Evolutionary conservation across 2,888 invertebrate species (phyloP).

Genomic region (Smittia sp.): DNA sequence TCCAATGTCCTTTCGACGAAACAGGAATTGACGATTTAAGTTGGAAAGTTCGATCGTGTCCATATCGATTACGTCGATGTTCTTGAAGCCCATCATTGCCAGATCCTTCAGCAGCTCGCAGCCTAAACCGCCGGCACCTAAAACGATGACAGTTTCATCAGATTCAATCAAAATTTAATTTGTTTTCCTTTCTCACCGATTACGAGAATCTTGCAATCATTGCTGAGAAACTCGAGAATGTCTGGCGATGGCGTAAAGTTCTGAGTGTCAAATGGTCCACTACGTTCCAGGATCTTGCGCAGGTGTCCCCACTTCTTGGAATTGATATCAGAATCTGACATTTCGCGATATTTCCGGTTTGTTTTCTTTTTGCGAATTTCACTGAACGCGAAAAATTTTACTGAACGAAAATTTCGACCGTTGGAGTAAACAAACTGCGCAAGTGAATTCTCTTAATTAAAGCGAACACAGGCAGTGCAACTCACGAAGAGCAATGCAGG

Average conservation of each 20-base stretch:
- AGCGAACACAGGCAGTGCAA: neutral
- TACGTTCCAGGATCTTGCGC: conserved; percentile 79
- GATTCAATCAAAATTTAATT: neutral
- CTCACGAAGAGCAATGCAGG: too few relatives aligned
- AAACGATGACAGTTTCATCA: conserved; percentile 46
- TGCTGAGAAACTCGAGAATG: conserved; percentile 77
- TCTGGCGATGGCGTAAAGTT: conserved; percentile 87
- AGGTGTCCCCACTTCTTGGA: conserved; percentile 72
- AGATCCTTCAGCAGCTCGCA: conserved; percentile 97
- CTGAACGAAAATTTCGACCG: neutral
- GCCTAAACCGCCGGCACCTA: conserved; percentile 95
- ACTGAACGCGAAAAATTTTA: neutral
- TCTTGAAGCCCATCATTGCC: conserved; percentile 89
- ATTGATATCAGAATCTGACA: neutral
- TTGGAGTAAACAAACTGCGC: neutral
- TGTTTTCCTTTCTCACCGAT: conserved; percentile 53
- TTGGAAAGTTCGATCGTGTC: conserved; percentile 98
- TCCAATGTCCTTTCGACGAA: conserved; percentile 92
- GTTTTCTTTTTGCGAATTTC: neutral
- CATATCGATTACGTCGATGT: conserved; percentile 98
- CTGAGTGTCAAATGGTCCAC: conserved; percentile 90
- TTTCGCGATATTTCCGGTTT: neutral
- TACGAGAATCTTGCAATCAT: conserved; percentile 81
- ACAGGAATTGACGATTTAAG: conserved; percentile 96
- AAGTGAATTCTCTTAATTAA: neutral